Evolutionary conservation across 2,888 invertebrate genomes (phyloP), one percentile per base, ranked within the genome.

Genomic region (Nysson spinosus): DNA sequence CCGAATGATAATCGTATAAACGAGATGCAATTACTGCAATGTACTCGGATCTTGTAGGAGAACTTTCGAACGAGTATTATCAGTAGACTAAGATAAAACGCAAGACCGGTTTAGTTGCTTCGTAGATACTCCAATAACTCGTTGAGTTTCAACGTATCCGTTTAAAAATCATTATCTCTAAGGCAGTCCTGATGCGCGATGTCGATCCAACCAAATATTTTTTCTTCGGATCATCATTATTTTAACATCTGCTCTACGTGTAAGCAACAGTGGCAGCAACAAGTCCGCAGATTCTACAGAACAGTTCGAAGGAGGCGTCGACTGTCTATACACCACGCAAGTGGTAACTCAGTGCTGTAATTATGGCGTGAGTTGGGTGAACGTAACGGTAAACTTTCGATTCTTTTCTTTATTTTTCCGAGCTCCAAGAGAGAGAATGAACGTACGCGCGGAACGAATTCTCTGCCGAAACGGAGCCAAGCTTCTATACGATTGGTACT

Each of bases 341-440:
- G 72, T 68, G 64, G 69, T 72, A 75, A 69, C 58, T 61, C 70
- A 69, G 43, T 50, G 64, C 63, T 65, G 72, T 79, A 80, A 80
- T 80, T 80, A 78, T 65, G 70, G 68, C 66, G 70, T 60, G 63
- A 69, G 72, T 78, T 73, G 78, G 77, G 78, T 81, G 78, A 82
- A 80, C 71, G 67, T 81, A 81, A 82, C 81, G 81, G 82, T 81
- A 79, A 75, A 64, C 50, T 64, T 70, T 62, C 69, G 69, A 79
- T 80, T 79, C 72, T 75, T 74, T 73, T 76, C 79, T 73, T 62
- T 69, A 62, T 55, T 72, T 72, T 66, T 61, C 67, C 55, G 20
- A 20, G 60, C 34, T 34, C 16, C 49, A 17, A 16, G 14, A 20
- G 22, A 40, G 43, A 40, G 37, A 43, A 58, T 49, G 37, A 62